Conservation (phyloP, 2,797 vertebrate species). For the Neostethus bicornis region DNA sequence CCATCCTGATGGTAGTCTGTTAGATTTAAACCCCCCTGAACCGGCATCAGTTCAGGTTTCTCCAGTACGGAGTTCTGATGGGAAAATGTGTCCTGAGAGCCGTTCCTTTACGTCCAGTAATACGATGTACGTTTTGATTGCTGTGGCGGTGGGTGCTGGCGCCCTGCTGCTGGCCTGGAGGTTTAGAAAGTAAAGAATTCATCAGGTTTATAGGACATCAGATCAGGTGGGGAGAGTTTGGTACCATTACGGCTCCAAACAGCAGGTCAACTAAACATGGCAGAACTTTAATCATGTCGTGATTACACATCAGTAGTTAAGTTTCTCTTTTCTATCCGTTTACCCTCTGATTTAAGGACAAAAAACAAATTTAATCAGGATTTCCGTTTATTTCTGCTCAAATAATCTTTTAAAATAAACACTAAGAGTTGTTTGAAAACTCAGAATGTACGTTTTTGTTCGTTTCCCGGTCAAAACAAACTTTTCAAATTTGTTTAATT, state of each 20-base stretch:
- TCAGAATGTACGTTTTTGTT: no score
- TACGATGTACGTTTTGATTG: conserved; percentile 57
- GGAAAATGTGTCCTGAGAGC: background rate
- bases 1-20: background rate
- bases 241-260: conserved; percentile 17
- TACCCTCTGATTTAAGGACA: background rate
- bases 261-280: conserved; percentile 50
- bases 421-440: conserved; percentile 9
- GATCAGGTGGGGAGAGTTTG: no score
- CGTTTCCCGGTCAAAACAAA: no score
- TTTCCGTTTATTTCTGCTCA: no score
- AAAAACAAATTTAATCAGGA: conserved; percentile 25
- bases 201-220: no score
- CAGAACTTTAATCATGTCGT: conserved; percentile 52
- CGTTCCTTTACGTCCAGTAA: background rate
- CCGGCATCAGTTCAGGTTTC: conserved; percentile 1
- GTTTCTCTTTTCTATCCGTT: conserved; percentile 18
- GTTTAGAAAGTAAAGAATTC: conserved; percentile 69
- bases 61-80: conserved; percentile 12
- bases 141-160: conserved; percentile 59
- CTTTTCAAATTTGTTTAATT: no score
- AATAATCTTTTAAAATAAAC: conserved; percentile 1
- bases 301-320: conserved; percentile 13
- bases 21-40: background rate
- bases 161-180: conserved; percentile 72